Conservation (phyloP, 2,113 vertebrate genomes). For the Equus przewalskii region DNA sequence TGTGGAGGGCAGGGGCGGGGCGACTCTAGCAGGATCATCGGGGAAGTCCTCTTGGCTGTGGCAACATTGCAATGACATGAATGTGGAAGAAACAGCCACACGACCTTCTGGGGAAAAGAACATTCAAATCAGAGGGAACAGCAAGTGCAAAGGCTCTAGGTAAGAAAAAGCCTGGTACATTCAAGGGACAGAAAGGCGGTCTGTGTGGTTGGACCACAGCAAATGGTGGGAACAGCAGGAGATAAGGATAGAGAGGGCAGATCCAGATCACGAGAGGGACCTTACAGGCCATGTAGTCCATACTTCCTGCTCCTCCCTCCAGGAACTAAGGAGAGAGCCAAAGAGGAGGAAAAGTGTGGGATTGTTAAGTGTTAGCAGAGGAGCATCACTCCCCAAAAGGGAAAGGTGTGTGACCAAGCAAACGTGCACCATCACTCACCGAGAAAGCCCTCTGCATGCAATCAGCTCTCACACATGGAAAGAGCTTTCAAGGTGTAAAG, state of each 20-base stretch:
- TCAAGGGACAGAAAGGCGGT: fast-evolving
- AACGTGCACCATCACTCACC: neutral
- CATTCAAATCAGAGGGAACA: neutral
- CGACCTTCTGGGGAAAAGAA: neutral
- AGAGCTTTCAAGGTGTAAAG: neutral
- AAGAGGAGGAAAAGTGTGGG: neutral
- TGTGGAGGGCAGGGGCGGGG: neutral
- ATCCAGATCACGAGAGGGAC: neutral
- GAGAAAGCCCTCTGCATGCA: neutral
- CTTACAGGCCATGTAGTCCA: fast-evolving
- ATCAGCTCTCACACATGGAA: neutral
- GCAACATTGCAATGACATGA: neutral
- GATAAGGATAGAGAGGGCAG: neutral
- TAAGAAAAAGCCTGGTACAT: neutral
- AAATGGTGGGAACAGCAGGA: neutral
- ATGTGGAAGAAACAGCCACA: neutral
- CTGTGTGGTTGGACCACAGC: too few relatives aligned
- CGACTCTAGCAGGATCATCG: neutral
- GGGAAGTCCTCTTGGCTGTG: neutral
- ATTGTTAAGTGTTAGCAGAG: neutral
- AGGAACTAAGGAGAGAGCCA: neutral
- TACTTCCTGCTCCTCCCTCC: neutral
- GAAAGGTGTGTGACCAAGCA: neutral
- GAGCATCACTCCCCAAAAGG: neutral
- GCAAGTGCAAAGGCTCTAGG: neutral